Base-by-base conservation (phyloP, 2,888 invertebrate species). In the Philhelius pedissequus region DNA sequence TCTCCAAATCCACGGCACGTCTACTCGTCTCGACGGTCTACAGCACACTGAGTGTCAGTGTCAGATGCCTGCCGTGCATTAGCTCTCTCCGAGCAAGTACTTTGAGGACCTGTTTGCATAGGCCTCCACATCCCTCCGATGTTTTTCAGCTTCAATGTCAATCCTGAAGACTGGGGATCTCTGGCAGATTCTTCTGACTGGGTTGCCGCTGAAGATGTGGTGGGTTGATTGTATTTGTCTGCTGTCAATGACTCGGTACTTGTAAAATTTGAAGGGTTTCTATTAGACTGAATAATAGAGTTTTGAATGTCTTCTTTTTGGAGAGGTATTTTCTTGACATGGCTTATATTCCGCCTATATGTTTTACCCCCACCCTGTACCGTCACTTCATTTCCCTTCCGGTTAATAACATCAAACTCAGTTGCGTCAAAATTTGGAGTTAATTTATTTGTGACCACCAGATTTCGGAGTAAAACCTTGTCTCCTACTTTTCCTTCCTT, bases 391-490 rank as follows among this genome's bases (percentile, higher is more conserved):
- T 78, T 79, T 30, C 73, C 68, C 48, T 69, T 83, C 58, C 40
- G 30, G 54, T 82, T 71, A 20, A 52, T 64, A 38, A 77, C 76
- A n/a, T 81, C 64, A 43, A 52, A 74, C 68, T 79, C 73, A 20
- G 68, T 50, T 13, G 52, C 48, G 11, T 68, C 52, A 22, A 68
- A 68, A 52, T 78, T 82, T 30, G 82, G 71, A 54, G 83, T 86
- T 52, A 82, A 66, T 70, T 86, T 86, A 60, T 81, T 76, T 25
- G 78, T 73, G 32, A 75, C 76, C 56, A 81, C 54, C 30, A 84
- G 68, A 50, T 84, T 86, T 83, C 83, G 66, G 35, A 83, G 52
- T 18, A 78, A 43, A 15, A 84, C 73, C 60, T 52, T 78, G 66
- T 75, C 78, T 18, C 76, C 73, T 11, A 78, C 52, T 25, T 15